Evolutionary conservation across 2,888 invertebrate species (phyloP), one percentile per base, ranked within the genome.

Genomic region (Trachelus tabidus): DNA sequence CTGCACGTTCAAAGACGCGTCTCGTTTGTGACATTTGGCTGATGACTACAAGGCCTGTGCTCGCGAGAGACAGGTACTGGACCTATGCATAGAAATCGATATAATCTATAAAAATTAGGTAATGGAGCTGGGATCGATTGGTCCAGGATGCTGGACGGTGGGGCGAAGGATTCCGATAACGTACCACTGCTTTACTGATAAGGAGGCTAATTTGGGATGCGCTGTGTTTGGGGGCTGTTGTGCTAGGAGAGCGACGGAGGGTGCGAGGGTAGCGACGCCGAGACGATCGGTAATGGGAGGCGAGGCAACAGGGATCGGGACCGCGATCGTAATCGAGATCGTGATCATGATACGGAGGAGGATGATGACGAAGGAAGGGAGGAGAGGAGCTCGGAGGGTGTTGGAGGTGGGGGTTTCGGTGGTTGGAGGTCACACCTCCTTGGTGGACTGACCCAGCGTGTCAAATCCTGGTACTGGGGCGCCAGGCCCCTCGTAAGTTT

Each of bases 401-500:
- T 90, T 88, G 88, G 90, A 90, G 91, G 90, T 89, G 91, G 91
- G 89, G 91, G 91, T 91, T 91, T 92, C 88, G 97, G 96, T 94
- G 97, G 97, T 94, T 96, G 97, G 94, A 96, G 96, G 94, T 96
- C 96, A 94, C 97, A 97, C 95, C 85, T 91, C 80, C 96, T 97
- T 94, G 97, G 97, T 95, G 97, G 97, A 95, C 96, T 97, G 95
- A 97, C 97, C 94, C 97, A 97, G 95, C 97, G 96, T 95, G 97
- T 97, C 94, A 97, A 97, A 95, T 97, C 97, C 94, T 97, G 97
- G 97, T 97, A 97, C 96, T 97, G 97, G 97, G 97, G 97, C 94
- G 91, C 91, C 91, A 95, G 97, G 95, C 97, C 97, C 96, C 96
- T 97, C 95, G 97, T 97, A 97, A 97, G 97, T 97, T 94, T 92